These are phyloP conservation scores for Scomber colias DNA, from an alignment of 2,113 vertebrate species.

Conservation along the genomic window DNA sequence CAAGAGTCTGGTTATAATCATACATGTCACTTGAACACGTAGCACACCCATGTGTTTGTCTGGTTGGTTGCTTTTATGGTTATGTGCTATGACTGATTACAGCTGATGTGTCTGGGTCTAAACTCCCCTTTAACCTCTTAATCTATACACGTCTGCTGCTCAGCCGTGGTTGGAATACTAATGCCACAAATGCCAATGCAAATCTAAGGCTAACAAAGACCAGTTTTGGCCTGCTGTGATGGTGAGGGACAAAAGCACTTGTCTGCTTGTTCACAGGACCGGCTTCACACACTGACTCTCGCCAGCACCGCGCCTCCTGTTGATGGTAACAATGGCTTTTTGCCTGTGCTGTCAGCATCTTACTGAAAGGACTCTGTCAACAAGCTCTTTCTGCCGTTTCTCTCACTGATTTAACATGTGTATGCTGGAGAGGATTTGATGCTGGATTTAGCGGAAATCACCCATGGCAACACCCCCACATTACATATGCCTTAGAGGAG, in stretches of 20 bases:
- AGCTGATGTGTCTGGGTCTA: conserved; percentile 71
- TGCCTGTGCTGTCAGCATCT: conserved; percentile 63
- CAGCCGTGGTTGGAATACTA: conserved; percentile 78
- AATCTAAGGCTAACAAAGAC: conserved; percentile 77
- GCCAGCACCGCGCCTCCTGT: conserved; percentile 52
- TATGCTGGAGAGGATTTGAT: conserved; percentile 37
- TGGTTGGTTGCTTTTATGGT: conserved; percentile 28
- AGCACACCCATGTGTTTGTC: conserved; percentile 20
- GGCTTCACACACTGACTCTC: conserved; percentile 17
- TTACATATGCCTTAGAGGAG: conserved; percentile 14
- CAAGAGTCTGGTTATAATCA: background rate
- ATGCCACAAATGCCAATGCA: conserved; percentile 77
- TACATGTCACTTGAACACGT: conserved; percentile 29
- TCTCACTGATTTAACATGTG: conserved; percentile 50
- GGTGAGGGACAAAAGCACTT: conserved; percentile 70
- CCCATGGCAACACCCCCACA: conserved; percentile 16
- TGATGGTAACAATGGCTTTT: conserved; percentile 71
- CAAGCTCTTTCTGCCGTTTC: conserved; percentile 52
- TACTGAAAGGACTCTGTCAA: conserved; percentile 72
- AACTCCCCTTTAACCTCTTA: conserved; percentile 77
- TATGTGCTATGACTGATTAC: conserved; percentile 56
- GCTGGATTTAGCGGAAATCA: conserved; percentile 39
- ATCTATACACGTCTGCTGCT: conserved; percentile 69
- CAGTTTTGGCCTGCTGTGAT: conserved; percentile 62
- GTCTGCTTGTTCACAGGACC: conserved; percentile 52